Evolutionary conservation across 2,797 vertebrate genomes (phyloP).

Genomic region (Erethizon dorsatum): DNA sequence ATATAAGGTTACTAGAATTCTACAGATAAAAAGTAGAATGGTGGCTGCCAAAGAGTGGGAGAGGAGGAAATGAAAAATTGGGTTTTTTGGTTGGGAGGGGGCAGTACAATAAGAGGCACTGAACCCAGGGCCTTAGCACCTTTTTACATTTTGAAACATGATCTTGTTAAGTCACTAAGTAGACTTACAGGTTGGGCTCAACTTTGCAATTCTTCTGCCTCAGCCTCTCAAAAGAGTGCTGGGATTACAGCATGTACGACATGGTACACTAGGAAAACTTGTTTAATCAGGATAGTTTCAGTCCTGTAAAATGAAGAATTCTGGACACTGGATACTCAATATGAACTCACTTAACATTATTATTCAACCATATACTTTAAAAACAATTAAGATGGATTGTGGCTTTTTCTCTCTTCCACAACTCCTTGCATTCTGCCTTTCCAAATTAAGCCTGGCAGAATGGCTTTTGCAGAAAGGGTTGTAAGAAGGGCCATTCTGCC

Average conservation of each 20-base stretch:
- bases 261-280: background rate
- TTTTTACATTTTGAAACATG: background rate
- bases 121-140: background rate
- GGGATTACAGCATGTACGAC: background rate
- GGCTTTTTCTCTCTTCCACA: background rate
- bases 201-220: background rate
- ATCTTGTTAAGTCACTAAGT: background rate
- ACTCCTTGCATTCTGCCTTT: background rate
- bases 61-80: background rate
- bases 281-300: background rate
- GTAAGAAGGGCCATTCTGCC: background rate
- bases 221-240: background rate
- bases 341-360: background rate
- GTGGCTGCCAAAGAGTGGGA: background rate
- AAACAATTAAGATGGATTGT: background rate
- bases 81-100: background rate
- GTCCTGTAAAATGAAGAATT: background rate
- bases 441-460: background rate
- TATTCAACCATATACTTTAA: background rate
- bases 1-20: background rate
- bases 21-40: background rate
- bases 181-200: background rate
- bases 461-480: background rate
- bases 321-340: background rate
- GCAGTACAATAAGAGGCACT: background rate